Evolutionary conservation across 2,888 invertebrate species (phyloP), one percentile per base, ranked within the genome.

Genomic region (Parnassius glacialis): DNA sequence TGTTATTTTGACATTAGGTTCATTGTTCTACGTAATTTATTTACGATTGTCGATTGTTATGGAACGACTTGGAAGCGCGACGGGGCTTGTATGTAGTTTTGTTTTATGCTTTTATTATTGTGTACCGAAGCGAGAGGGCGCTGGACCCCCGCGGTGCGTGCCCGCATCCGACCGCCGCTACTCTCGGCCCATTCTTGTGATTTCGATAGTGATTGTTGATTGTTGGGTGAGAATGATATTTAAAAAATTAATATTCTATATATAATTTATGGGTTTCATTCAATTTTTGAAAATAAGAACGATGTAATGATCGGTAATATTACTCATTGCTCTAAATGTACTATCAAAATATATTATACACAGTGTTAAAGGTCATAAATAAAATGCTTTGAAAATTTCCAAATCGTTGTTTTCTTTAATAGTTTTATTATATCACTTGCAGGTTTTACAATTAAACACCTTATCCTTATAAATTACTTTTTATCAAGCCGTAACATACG

Each of bases 251-350:
- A 86, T 85, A 89, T 88, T 87, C 83, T 87, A 85, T 82, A 79
- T 85, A 87, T 90, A 87, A 89, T 90, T 90, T 89, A 89, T 88
- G 81, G 75, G 87, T 83, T 89, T 90, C 88, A 88, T 90, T 90
- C 87, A 80, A 88, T 87, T 85, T 90, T 88, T 87, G 85, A 80
- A 80, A 80, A 80, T 90, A 90, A 87, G 86, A 89, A 92, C 90
- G 89, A 90, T 91, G 90, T 92, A 92, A 89, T 90, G 85, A 90
- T 92, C 89, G 91, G 90, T 90, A 90, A 92, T 90, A 91, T 92
- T 91, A 92, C 90, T 92, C 86, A 92, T 90, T 91, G 92, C 92
- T 91, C 90, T 92, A 90, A 92, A 92, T 92, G 92, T 92, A 92
- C 87, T 92, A 92, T 91, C 91, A 90, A 91, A 91, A 90, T 92